Conservation (phyloP, 2,113 vertebrate genomes). For the Garra rufa region DNA sequence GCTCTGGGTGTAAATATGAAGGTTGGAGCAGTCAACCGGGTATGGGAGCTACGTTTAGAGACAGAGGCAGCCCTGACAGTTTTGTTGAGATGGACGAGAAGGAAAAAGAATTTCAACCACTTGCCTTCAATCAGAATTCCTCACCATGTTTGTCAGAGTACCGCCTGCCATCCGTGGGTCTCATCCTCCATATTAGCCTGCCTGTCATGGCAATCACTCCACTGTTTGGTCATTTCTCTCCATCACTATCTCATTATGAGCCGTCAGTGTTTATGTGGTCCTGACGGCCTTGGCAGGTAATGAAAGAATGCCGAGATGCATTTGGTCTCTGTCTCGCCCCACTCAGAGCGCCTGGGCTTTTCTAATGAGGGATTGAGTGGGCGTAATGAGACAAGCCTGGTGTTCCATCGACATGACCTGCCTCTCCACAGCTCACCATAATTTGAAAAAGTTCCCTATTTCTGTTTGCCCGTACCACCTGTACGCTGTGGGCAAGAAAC, state of each 20-base stretch:
- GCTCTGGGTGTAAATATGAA: neutral
- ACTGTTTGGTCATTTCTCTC: slow-evolving; percentile 57
- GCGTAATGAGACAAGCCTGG: slow-evolving; percentile 58
- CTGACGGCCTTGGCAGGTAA: slow-evolving; percentile 45
- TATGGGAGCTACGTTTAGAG: neutral
- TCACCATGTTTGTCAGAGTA: slow-evolving; percentile 51
- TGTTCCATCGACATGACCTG: slow-evolving; percentile 32
- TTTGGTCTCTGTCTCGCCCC: slow-evolving; percentile 50
- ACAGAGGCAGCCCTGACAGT: slow-evolving; percentile 30
- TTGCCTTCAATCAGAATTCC: slow-evolving; percentile 48
- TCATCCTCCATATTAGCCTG: slow-evolving; percentile 53
- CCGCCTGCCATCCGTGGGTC: slow-evolving; percentile 36
- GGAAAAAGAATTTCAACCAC: slow-evolving; percentile 27
- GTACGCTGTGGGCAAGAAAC: slow-evolving; percentile 44
- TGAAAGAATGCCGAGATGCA: slow-evolving; percentile 53
- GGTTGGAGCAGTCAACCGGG: neutral
- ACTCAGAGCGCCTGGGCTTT: slow-evolving; percentile 39
- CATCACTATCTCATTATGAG: slow-evolving; percentile 62
- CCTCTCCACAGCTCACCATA: slow-evolving; percentile 38
- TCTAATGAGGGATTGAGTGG: slow-evolving; percentile 53
- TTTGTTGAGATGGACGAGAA: slow-evolving; percentile 15
- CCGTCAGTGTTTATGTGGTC: slow-evolving; percentile 58
- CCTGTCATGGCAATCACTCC: slow-evolving; percentile 58
- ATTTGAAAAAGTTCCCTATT: slow-evolving; percentile 50
- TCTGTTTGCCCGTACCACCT: slow-evolving; percentile 36